Conservation (phyloP, 2,113 vertebrate genomes). For the Mastomys natalensis region DNA sequence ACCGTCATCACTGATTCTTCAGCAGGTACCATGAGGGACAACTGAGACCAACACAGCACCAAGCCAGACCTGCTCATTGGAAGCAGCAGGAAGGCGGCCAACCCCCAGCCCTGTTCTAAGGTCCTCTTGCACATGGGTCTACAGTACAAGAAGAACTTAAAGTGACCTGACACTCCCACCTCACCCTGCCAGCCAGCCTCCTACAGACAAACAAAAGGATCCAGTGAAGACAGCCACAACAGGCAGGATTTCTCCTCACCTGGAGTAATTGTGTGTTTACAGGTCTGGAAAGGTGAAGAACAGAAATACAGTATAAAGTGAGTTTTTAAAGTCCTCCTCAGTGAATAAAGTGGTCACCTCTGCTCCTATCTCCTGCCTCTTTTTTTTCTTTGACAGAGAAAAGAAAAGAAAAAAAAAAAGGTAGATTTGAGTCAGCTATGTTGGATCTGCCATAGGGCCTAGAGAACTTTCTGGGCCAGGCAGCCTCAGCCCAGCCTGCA, state of each 20-base stretch:
- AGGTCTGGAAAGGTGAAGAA: neutral
- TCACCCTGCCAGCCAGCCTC: neutral
- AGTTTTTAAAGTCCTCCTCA: neutral
- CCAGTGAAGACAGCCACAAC: neutral
- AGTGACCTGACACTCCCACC: neutral
- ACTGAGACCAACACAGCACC: neutral
- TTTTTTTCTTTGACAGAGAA: neutral
- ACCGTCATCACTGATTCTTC: neutral
- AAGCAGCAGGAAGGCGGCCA: neutral
- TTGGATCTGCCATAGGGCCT: neutral
- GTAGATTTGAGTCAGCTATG: neutral
- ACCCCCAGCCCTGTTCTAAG: neutral
- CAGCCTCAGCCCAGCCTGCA: conserved; percentile 65
- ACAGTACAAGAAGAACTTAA: rapidly evolving
- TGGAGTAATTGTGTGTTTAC: neutral
- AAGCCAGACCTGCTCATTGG: neutral
- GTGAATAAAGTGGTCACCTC: neutral
- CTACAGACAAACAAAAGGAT: neutral
- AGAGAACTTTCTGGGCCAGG: conserved; percentile 52
- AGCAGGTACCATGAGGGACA: neutral
- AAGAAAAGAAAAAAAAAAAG: neutral
- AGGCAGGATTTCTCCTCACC: neutral
- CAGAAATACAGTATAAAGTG: neutral
- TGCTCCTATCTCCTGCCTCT: neutral
- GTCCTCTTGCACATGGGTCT: neutral